These are phyloP conservation scores for Mnemiopsis leidyi DNA, from an alignment of 37 sponge, comb jelly and placozoan species.

Conservation along the genomic window DNA sequence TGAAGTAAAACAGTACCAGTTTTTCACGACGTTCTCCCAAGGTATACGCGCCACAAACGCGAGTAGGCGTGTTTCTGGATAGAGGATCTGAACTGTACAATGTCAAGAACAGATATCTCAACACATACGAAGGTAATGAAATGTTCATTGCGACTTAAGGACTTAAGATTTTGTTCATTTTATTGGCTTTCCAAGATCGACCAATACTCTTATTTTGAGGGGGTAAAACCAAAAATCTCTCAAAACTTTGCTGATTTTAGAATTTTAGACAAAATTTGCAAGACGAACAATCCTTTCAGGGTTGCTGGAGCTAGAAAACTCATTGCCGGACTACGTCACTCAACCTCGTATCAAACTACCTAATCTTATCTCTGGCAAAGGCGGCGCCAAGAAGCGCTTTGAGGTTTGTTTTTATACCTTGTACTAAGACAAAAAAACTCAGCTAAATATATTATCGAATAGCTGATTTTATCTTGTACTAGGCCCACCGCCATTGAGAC, in stretches of 20 bases:
- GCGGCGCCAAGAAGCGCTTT: constrained; percentile 56
- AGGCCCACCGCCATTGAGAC: no score
- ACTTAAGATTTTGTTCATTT: no score
- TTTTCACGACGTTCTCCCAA: no score
- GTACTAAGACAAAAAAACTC: no score
- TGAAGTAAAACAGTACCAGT: no score
- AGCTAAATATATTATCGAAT: no score
- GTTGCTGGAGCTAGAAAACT: constrained; percentile 76
- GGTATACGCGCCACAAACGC: constrained; percentile 93
- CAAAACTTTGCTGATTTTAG: no score
- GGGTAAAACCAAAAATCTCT: not conserved
- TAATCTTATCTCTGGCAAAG: constrained; percentile 32
- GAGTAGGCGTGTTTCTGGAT: constrained; percentile 90
- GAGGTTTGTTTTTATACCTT: not conserved
- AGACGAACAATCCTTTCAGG: no score
- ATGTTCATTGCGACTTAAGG: not conserved
- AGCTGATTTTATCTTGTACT: no score
- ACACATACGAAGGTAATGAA: constrained; percentile 67
- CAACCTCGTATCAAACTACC: constrained; percentile 66
- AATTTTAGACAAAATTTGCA: no score
- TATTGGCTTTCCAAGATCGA: no score
- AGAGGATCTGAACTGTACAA: constrained; percentile 78
- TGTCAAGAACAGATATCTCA: constrained; percentile 69
- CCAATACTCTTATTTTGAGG: no score
- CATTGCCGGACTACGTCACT: constrained; percentile 70